Percentiles rank a stretch among this genome's conserved stretches.
Conservation (phyloP, 2,797 vertebrate species). For the Amphiprion clarkii region DNA sequence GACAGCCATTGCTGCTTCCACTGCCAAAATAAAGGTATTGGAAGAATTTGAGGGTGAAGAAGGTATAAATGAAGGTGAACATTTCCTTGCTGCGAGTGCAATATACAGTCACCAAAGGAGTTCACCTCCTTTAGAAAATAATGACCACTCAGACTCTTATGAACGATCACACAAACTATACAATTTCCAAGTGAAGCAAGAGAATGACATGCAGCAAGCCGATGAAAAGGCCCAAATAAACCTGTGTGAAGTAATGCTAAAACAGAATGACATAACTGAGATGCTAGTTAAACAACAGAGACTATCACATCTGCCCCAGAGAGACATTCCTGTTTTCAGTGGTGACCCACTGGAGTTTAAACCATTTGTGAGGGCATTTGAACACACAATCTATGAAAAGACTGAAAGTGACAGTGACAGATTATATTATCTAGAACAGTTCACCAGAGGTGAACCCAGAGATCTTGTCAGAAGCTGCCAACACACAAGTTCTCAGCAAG, state of each 20-base stretch:
- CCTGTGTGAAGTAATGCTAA: constrained; percentile 9
- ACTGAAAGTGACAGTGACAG: constrained; percentile 4
- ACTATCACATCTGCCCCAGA: background rate
- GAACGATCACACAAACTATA: too few species aligned
- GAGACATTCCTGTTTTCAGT: background rate
- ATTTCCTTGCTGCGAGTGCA: too few species aligned
- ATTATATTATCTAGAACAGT: constrained; percentile 5
- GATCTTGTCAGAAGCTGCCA: background rate
- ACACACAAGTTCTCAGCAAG: background rate
- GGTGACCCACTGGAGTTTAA: constrained; percentile 12
- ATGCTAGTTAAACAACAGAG: constrained; percentile 12
- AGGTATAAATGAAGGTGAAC: too few species aligned
- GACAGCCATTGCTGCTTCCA: too few species aligned
- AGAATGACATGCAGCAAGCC: too few species aligned
- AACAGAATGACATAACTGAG: constrained; percentile 11
- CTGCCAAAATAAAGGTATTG: too few species aligned
- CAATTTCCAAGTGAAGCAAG: too few species aligned
- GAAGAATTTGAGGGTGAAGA: too few species aligned
- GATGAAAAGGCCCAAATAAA: too few species aligned
- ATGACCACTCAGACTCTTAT: too few species aligned
- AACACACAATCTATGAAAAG: background rate
- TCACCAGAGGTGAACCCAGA: constrained; percentile 9
- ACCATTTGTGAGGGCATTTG: background rate
- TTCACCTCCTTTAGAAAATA: too few species aligned
- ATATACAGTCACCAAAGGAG: too few species aligned